phyloP scores from a whole-genome alignment of 2,797 vertebrate genomes.

The Eupleurogrammus muticus region DNA sequence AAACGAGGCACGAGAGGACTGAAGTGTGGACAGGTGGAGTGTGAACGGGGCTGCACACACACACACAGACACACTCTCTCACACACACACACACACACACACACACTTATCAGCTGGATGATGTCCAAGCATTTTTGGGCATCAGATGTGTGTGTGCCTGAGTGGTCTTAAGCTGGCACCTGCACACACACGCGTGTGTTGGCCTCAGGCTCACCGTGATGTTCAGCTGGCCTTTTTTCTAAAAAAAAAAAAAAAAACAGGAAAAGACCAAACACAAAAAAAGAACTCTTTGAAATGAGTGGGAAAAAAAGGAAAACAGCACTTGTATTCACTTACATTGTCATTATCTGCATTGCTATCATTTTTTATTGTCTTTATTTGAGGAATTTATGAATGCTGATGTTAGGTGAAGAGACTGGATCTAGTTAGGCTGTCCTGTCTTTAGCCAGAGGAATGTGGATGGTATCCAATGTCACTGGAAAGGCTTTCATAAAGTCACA shows the following conservation, averaged over 20 bases:
- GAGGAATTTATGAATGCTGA: background rate
- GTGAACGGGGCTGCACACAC: constrained; percentile 44
- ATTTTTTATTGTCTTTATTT: constrained; percentile 3
- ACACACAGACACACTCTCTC: constrained; percentile 1
- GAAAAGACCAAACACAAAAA: background rate
- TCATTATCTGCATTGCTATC: background rate
- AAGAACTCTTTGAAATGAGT: background rate
- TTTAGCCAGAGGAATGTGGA: background rate
- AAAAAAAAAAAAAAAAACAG: too few relatives aligned
- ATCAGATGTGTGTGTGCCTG: constrained; percentile 21
- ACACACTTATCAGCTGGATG: constrained; percentile 36
- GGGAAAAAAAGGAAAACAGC: background rate
- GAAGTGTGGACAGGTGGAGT: constrained; percentile 47
- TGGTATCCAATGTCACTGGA: background rate
- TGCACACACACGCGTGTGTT: background rate
- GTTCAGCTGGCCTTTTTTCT: constrained; percentile 13
- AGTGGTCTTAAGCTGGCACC: constrained; percentile 7
- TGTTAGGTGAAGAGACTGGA: background rate
- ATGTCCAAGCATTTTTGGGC: constrained; percentile 3
- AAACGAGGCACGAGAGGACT: constrained; percentile 39
- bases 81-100: constrained; percentile 9
- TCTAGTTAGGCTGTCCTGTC: background rate
- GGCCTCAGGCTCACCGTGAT: background rate
- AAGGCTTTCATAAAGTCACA: background rate
- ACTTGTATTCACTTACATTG: background rate